These are phyloP conservation scores for Eupithecia dodoneata DNA, from an alignment of 2,888 invertebrate species.

Conservation along the genomic window DNA sequence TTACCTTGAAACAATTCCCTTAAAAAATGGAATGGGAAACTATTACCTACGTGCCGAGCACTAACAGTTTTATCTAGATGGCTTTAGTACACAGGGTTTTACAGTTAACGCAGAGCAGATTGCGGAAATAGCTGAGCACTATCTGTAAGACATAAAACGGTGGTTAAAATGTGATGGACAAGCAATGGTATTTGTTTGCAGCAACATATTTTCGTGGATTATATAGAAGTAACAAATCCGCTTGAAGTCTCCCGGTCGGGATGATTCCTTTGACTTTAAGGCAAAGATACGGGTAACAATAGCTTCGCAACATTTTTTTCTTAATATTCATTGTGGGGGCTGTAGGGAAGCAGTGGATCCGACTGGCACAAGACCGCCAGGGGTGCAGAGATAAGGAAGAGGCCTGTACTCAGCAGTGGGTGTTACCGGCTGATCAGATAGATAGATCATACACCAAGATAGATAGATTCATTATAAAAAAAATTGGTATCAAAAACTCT, in stretches of 20 bases:
- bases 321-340: background rate
- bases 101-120: conserved; percentile 28
- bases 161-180: background rate
- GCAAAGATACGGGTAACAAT: too few relatives aligned
- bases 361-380: too few relatives aligned
- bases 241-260: too few relatives aligned
- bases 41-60: conserved; percentile 34
- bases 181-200: background rate
- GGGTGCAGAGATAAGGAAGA: too few relatives aligned
- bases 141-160: background rate
- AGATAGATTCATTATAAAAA: background rate
- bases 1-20: conserved; percentile 24
- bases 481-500: background rate
- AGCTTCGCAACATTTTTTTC: background rate
- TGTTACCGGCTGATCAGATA: too few relatives aligned
- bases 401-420: too few relatives aligned
- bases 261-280: too few relatives aligned
- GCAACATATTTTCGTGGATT: background rate
- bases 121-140: conserved; percentile 24
- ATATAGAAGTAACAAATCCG: too few relatives aligned
- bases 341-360: too few relatives aligned
- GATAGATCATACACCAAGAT: too few relatives aligned
- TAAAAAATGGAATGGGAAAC: conserved; percentile 33
- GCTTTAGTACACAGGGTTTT: conserved; percentile 27
- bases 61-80: conserved; percentile 38